Evolutionary conservation across 2,113 vertebrate species (phyloP), one percentile per base, ranked within the genome.

Genomic region (Tachycineta bicolor): DNA sequence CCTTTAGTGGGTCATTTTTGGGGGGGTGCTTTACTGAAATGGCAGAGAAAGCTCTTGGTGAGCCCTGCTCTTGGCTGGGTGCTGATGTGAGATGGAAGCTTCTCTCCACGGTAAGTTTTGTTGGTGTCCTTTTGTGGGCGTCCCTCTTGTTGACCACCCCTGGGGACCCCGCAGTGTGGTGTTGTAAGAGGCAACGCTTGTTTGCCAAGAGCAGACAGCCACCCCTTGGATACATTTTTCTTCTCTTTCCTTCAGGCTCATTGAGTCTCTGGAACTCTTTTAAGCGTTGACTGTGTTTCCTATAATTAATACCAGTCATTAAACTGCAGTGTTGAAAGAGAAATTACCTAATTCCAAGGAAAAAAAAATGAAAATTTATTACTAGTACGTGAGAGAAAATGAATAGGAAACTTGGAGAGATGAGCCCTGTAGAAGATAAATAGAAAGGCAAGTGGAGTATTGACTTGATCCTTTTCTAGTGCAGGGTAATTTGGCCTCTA

Each of bases 371-470:
- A 97, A 96, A 98, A 98, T 97, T 96, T 98, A 98, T 98, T 88
- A 86, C 87, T 79, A 88, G 97, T 94, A 98, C 94, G 90, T 77
- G 82, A 95, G 91, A 97, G 95, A 95, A 97, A 98, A 97, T 96
- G 96, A 97, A 96, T 97, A 84, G 97, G 94, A 96, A 97, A 89
- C 94, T 94, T 91, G 90, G 74, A 91, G 92, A 97, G 91, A 96
- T 79, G 83, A 97, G 89, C 90, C 73, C 41, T 68, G 78, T 71
- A 68, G 97, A 98, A 98, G 98, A 98, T 97, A 98, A 98, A 98
- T 97, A 98, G 97, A 96, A 97, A 97, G 96, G 95, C 97, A 97
- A 98, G 97, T 95, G 92, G 98, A 96, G 71, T 98, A 98, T 98
- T 97, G 98, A 98, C 98, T 98, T 96, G 97, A 97, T 97, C 97